Conservation (phyloP, 2,797 vertebrate species). For the Distichodus sexfasciatus region DNA sequence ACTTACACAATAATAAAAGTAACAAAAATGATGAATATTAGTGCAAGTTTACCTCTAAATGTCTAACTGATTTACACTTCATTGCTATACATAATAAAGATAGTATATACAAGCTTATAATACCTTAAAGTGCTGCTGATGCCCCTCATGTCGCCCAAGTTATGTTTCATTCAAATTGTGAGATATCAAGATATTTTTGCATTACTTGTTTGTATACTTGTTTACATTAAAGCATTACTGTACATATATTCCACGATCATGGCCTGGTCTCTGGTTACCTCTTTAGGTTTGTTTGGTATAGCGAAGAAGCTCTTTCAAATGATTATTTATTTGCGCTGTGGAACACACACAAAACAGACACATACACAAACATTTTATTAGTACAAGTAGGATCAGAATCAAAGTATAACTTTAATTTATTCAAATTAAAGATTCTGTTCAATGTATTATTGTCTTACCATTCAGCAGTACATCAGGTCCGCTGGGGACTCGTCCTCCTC, state of each 20-base stretch:
- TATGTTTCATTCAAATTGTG: background rate
- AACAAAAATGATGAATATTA: too few species aligned
- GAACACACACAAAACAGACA: constrained; percentile 6
- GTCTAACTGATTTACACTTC: too few species aligned
- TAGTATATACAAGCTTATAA: constrained; percentile 20
- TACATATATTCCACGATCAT: constrained; percentile 3
- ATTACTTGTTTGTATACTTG: constrained; percentile 8
- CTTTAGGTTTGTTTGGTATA: constrained; percentile 21
- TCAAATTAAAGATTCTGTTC: background rate
- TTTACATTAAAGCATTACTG: constrained; percentile 7
- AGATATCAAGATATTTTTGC: constrained; percentile 7
- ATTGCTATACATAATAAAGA: too few species aligned
- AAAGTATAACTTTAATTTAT: background rate
- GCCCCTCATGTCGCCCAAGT: background rate
- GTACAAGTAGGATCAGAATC: background rate
- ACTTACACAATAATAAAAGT: too few species aligned
- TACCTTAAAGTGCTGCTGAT: background rate
- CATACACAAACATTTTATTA: background rate
- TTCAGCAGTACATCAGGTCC: background rate
- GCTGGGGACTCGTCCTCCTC: constrained; percentile 39
- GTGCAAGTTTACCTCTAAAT: too few species aligned
- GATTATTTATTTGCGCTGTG: constrained; percentile 38
- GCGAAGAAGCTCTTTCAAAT: constrained; percentile 42
- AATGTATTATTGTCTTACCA: constrained; percentile 49
- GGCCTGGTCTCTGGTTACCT: background rate